Evolutionary conservation across 2,113 vertebrate species (phyloP).

Genomic region (Megaptera novaeangliae): DNA sequence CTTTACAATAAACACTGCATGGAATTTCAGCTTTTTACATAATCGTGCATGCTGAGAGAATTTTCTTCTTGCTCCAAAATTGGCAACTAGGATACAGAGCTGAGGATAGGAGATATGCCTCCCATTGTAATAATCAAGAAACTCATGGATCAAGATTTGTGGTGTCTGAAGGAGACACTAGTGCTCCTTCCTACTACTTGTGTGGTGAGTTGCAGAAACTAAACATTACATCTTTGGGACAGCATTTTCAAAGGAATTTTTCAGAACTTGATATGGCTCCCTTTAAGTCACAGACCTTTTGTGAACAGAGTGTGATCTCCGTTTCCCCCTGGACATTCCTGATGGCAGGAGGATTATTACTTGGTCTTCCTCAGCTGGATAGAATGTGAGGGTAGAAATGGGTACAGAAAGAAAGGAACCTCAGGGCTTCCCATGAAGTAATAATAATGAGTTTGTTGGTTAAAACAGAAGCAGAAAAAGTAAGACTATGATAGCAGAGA

Average conservation of each 20-base stretch:
- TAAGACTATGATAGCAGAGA: neutral
- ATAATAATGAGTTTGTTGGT: neutral
- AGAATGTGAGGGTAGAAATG: neutral
- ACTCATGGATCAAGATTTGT: neutral
- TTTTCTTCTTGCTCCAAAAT: neutral
- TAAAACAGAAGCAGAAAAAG: neutral
- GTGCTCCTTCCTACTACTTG: fast-evolving
- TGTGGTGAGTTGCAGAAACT: neutral
- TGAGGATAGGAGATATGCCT: neutral
- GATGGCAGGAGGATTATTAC: neutral
- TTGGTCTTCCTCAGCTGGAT: neutral
- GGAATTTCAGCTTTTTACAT: neutral
- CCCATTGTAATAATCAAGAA: neutral
- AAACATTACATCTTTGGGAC: too few relatives aligned
- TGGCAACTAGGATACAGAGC: neutral
- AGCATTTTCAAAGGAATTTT: neutral
- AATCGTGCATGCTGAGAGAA: neutral
- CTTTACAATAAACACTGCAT: neutral
- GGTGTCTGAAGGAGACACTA: neutral
- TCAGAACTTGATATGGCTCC: neutral
- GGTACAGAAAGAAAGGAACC: neutral
- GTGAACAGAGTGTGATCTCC: neutral
- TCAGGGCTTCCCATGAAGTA: neutral
- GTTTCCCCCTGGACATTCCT: neutral
- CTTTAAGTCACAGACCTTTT: neutral